These are phyloP conservation scores for Hydra vulgaris DNA, from an alignment of 30 jellyfish, hydroid and myxozoan species.

Conservation along the genomic window DNA sequence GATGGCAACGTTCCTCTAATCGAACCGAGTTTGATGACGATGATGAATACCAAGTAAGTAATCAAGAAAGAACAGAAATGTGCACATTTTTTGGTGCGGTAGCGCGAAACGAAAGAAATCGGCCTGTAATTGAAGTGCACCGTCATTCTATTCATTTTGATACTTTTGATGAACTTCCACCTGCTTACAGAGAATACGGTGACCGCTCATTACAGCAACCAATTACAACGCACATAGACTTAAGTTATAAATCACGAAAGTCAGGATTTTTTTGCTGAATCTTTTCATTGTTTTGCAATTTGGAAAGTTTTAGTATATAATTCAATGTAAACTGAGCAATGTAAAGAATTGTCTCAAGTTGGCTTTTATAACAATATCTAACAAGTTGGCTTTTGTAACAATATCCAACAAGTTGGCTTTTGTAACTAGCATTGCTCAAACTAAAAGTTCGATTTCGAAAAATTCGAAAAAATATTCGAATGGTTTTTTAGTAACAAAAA, in stretches of 20 bases:
- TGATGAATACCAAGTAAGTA: conserved; percentile 33
- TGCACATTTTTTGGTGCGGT: conserved; percentile 71
- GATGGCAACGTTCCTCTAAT: conserved; percentile 40
- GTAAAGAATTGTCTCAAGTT: neutral
- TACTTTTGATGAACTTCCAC: conserved; percentile 66
- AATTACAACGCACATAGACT: conserved; percentile 80
- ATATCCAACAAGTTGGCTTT: neutral
- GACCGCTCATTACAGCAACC: conserved; percentile 78
- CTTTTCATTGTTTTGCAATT: neutral
- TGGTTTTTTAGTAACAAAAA: too few species aligned
- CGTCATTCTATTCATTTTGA: conserved; percentile 73
- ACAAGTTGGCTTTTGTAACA: neutral
- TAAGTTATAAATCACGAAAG: conserved; percentile 69
- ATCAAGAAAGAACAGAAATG: conserved; percentile 88
- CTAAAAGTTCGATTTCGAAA: neutral
- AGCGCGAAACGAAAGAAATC: conserved; percentile 42
- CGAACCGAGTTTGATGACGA: conserved; percentile 25
- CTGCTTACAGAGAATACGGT: conserved; percentile 70
- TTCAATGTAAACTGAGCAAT: too few species aligned
- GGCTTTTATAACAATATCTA: too few species aligned
- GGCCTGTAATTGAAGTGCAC: conserved; percentile 68
- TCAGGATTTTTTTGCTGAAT: conserved; percentile 58
- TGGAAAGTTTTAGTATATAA: neutral
- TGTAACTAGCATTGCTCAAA: neutral
- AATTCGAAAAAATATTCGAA: neutral